Percentiles rank a stretch among this genome's conserved stretches.
phyloP scores from a whole-genome alignment of 2,888 invertebrate genomes.

The Teleiodes luculella region DNA sequence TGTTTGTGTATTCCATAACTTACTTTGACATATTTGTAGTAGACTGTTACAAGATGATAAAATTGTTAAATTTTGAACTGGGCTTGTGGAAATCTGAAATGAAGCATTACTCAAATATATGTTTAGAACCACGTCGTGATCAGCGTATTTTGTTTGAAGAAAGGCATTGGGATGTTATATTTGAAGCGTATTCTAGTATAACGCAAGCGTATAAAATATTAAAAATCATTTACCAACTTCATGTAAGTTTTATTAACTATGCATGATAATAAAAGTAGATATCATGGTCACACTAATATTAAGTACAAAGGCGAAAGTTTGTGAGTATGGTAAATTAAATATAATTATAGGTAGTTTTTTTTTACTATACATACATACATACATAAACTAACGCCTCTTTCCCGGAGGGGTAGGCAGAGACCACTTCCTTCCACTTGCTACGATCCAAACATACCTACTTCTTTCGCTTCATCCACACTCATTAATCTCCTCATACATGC shows the following conservation, averaged over 20 bases:
- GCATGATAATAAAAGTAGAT: too few species aligned
- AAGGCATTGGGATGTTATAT: background rate
- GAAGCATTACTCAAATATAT: background rate
- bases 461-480: too few species aligned
- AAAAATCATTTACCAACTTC: background rate
- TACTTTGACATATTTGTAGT: conserved; percentile 1
- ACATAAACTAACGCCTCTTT: too few species aligned
- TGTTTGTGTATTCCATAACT: background rate
- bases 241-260: background rate
- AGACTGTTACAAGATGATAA: background rate
- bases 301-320: too few species aligned
- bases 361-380: too few species aligned
- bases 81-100: background rate
- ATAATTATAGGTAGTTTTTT: too few species aligned
- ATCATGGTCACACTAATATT: too few species aligned
- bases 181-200: background rate
- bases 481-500: too few species aligned
- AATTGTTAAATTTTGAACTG: background rate
- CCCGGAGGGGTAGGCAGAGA: too few species aligned
- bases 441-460: too few species aligned
- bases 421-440: too few species aligned
- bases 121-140: background rate
- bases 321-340: too few species aligned
- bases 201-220: background rate
- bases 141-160: background rate